These are phyloP conservation scores for Trissolcus japonicus DNA, from an alignment of 2,888 invertebrate genomes.

Conservation along the genomic window DNA sequence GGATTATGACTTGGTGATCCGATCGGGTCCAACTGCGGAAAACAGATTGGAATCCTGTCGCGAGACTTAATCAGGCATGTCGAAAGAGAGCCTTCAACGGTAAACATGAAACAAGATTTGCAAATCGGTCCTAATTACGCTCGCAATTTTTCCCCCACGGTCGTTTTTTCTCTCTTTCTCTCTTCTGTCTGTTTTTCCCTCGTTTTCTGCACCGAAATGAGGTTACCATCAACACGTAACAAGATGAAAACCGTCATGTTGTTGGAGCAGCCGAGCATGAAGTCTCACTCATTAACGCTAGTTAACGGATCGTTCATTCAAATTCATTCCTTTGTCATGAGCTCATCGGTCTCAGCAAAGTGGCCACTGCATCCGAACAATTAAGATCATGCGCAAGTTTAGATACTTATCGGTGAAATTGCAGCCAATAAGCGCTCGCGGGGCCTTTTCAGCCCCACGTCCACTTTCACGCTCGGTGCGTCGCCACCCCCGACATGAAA, in stretches of 20 bases:
- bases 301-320: constrained; percentile 61
- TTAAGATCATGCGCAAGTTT: constrained; percentile 58
- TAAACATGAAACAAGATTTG: constrained; percentile 31
- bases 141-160: constrained; percentile 9
- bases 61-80: constrained; percentile 36
- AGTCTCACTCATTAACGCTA: constrained; percentile 58
- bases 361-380: constrained; percentile 58
- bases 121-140: constrained; percentile 48
- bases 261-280: constrained; percentile 54
- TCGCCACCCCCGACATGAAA: not conserved
- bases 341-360: constrained; percentile 57
- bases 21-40: constrained; percentile 38
- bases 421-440: constrained; percentile 39
- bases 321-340: constrained; percentile 63
- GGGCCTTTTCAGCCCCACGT: constrained; percentile 48
- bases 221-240: constrained; percentile 54
- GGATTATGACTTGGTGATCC: constrained; percentile 35
- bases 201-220: constrained; percentile 52
- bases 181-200: constrained; percentile 15
- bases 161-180: constrained; percentile 7
- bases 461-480: constrained; percentile 39
- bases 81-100: constrained; percentile 8
- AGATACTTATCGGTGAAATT: constrained; percentile 57
- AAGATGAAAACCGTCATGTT: constrained; percentile 56
- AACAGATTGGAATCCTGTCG: constrained; percentile 40